Conservation (phyloP, 2,888 invertebrate species). For the Mesochorus sp. region DNA sequence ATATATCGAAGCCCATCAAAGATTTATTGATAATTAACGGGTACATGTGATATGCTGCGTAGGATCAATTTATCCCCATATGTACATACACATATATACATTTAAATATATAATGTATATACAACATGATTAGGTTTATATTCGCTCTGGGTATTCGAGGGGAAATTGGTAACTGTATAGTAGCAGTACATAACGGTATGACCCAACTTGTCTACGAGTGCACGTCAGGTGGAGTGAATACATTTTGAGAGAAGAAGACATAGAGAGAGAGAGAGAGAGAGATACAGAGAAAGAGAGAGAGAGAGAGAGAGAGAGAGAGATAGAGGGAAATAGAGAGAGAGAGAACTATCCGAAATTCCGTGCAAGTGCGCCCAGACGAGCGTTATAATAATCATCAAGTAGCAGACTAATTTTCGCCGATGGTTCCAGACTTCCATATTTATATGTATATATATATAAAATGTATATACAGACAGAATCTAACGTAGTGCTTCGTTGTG, state of each 20-base stretch:
- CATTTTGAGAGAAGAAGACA: neutral
- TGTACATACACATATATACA: neutral
- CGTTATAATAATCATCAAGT: conserved; percentile 41
- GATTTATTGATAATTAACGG: neutral
- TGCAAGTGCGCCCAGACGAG: conserved; percentile 4
- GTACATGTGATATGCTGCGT: neutral
- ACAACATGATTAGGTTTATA: neutral
- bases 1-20: neutral
- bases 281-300: neutral
- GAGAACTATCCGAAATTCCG: conserved; percentile 3
- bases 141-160: neutral
- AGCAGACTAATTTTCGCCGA: conserved; percentile 37
- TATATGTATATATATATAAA: conserved; percentile 11
- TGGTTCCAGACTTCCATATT: conserved; percentile 1
- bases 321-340: neutral
- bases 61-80: no score
- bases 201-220: conserved; percentile 9
- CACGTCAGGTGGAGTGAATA: neutral
- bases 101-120: neutral
- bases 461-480: neutral
- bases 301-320: neutral
- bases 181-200: conserved; percentile 2
- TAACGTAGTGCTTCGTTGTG: conserved; percentile 1
- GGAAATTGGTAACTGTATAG: neutral
- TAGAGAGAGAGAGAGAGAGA: neutral